Evolutionary conservation across 2,797 vertebrate genomes (phyloP), one percentile per base, ranked within the genome.

Genomic region (Cichlasoma orientale): DNA sequence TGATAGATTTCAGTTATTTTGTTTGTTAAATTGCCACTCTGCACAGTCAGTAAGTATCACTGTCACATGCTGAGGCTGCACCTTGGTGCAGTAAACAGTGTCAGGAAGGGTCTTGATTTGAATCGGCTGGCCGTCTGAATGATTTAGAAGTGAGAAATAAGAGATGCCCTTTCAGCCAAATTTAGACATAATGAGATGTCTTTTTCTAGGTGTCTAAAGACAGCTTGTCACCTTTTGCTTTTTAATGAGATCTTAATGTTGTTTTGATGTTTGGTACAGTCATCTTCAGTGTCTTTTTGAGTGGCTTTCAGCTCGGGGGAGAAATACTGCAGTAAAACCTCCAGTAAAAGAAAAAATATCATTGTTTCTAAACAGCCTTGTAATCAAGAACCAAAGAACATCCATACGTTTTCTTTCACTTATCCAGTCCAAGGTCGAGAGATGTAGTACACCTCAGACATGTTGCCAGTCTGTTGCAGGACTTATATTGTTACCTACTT

Each of bases 71-170:
- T 38, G 12, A 12, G 36, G 36, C 9, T 10, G 36, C 41, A 44
- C 41, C 11, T 44, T 1, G 13, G 41, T 44, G 13, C 41, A 44
- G 16, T 7, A 25, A 66, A 27, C 38, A 25, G 59, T 44, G 36
- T 63, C 21, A 23, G 41, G 59, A 61, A 63, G 59, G 14, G 0
- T 63, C 0, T 44, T 16, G 1, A 47, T 66, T 27, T 47, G 14
- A 44, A 6, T 63, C 36, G 16, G 41, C 21, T 63, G 14, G 23
- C 0, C 9, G 0, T 66, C 61, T 27, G 4, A 66, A 9, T 23
- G 44, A 16, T 66, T 66, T 27, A 19, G 59, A 66, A 47, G 61
- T 66, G 41, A 29, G 41, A 66, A 47, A 66, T 29, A 66, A 66
- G 47, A 66, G 61, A 50, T 7, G 16, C 0, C 23, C 41, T 7